Evolutionary conservation across 2,888 invertebrate genomes (phyloP), one percentile per base, ranked within the genome.

Genomic region (Aphidoletes aphidimyza): DNA sequence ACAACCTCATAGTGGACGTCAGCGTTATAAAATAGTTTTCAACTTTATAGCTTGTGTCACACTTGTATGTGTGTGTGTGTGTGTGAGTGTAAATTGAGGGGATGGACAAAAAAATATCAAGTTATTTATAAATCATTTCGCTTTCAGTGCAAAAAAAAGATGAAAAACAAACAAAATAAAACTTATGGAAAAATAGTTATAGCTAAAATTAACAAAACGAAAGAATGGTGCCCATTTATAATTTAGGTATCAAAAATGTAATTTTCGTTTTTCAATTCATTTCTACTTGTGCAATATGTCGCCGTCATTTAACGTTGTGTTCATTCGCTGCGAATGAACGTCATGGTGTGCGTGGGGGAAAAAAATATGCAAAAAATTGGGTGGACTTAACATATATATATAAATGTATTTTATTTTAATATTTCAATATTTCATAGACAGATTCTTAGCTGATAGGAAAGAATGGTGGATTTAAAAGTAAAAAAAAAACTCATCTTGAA

Each of bases 221-320:
- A 69, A 69, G 26, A 69, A 69, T 69, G 30, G 30, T 30, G 11
- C 30, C 30, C 69, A 69, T 69, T 69, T 69, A 30, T 69, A 26
- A 34, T 69, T 69, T 34, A 69, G 69, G 69, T 69, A 34, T 69
- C 26, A 69, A 69, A 69, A 69, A 54, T 54, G 54, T 22, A 54
- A 17, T 17, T 17, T 47, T 19, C 47, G 2, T 47, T 8, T 69
- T 34, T 69, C 30, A 54, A 54, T 54, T 54, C 54, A 22, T 54
- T 22, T 69, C 30, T 30, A 34, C 69, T 9, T 69, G 0, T 69
- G 17, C 17, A 19, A n/a, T n/a, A 26, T 69, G n/a, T 54, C n/a
- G 54, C 30, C 34, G 69, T 14, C 17, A 0, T 2, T 69, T 0
- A 26, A 5, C 22, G 11, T 26, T n/a, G 6, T 6, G 6, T 14